A percentile compares a stretch with the other conserved stretches of the same genome.
These are phyloP conservation scores for Oppia nitens DNA, from an alignment of 1,140 invertebrate genomes.

Conservation along the genomic window DNA sequence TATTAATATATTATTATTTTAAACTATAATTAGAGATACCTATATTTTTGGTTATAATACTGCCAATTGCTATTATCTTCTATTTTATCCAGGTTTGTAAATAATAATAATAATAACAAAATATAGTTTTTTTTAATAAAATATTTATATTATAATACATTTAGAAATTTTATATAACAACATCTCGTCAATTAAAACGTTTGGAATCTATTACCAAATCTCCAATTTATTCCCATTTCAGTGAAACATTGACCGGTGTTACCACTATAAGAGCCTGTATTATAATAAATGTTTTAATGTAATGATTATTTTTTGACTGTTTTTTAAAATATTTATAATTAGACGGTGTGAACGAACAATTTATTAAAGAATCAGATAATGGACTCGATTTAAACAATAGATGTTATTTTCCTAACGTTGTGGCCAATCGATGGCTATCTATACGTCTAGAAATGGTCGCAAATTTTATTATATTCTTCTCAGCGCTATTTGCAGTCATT, in stretches of 20 bases:
- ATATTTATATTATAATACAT: neutral
- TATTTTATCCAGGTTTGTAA: slow-evolving; percentile 33
- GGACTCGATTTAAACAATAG: slow-evolving; percentile 73
- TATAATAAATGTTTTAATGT: slow-evolving; percentile 21
- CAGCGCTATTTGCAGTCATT: slow-evolving; percentile 70
- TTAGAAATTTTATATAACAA: slow-evolving; percentile 6
- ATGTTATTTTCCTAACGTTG: slow-evolving; percentile 68
- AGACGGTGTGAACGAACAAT: slow-evolving; percentile 26
- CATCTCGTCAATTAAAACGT: slow-evolving; percentile 10
- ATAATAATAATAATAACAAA: neutral
- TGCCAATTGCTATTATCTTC: slow-evolving; percentile 39
- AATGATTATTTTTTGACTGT: neutral
- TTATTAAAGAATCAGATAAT: slow-evolving; percentile 51
- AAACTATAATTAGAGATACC: slow-evolving; percentile 35
- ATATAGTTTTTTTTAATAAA: neutral
- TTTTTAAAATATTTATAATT: neutral
- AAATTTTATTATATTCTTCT: slow-evolving; percentile 68
- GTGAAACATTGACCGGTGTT: slow-evolving; percentile 36
- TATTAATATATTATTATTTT: neutral
- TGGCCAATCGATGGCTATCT: slow-evolving; percentile 75
- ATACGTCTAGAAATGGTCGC: slow-evolving; percentile 79
- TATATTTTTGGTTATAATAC: slow-evolving; percentile 35
- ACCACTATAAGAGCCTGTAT: slow-evolving; percentile 39
- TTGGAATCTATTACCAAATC: slow-evolving; percentile 38
- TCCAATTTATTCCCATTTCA: slow-evolving; percentile 39